Conservation (phyloP, 2,113 vertebrate genomes). For the Oryzias celebensis region DNA sequence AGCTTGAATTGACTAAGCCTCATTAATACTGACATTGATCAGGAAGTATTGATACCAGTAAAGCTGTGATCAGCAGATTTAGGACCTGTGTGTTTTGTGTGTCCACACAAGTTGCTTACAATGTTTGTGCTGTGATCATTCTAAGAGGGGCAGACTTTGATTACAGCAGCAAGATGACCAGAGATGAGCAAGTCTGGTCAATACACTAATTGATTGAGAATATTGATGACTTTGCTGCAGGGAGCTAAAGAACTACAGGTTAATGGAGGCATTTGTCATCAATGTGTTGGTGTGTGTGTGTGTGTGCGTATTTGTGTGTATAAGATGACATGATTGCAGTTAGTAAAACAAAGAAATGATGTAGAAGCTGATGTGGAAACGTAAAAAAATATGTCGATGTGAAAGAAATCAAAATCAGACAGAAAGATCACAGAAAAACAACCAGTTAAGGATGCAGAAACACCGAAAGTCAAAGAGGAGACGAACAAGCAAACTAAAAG, state of each 20-base stretch:
- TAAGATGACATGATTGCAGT: no score
- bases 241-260: constrained; percentile 28
- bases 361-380: no score
- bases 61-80: constrained; percentile 52
- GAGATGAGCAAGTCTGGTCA: constrained; percentile 38
- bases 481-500: no score
- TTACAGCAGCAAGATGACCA: constrained; percentile 27
- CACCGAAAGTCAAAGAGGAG: no score
- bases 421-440: neutral
- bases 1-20: constrained; percentile 15
- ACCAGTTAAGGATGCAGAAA: no score
- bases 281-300: no score
- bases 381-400: neutral
- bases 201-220: constrained; percentile 33
- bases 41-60: constrained; percentile 27
- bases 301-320: no score
- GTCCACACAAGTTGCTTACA: constrained; percentile 2
- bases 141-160: constrained; percentile 38
- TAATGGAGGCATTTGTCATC: constrained; percentile 7
- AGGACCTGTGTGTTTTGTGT: constrained; percentile 9
- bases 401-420: neutral
- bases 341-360: no score
- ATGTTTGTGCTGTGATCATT: constrained; percentile 20
- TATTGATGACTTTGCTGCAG: constrained; percentile 36
- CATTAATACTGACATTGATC: constrained; percentile 39